Base-by-base conservation (phyloP, 2,888 invertebrate genomes). In the Cataglyphis albicans region DNA sequence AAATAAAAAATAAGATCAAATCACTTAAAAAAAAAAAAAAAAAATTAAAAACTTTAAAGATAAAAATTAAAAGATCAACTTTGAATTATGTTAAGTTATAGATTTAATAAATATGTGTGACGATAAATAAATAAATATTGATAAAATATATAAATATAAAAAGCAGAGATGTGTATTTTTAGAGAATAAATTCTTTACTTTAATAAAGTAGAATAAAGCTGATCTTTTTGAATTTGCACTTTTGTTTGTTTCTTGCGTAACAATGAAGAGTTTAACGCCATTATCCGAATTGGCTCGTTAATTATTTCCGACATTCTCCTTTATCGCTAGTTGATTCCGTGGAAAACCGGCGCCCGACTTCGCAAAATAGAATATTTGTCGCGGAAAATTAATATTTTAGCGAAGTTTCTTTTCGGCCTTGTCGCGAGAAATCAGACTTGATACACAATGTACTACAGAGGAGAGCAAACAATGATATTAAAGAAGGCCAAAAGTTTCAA, bases 351-450 rank as follows among this genome's bases (percentile, higher is more conserved):
- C 48, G 64, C 41, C 82, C 64, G 32, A 29, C 64, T 59, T n/a
- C 67, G 48, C 65, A 55, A 76, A 55, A 59, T 41, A 74, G 32
- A 35, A 83, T 82, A 83, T 89, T 82, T 87, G 84, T 85, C 76
- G 61, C 72, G 9, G 9, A 59, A 55, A 80, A 63, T 59, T 78
- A 73, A 82, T 87, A 82, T 84, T 82, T 76, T 29, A n/a, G 18
- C 29, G 7, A 76, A 76, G 81, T 86, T 83, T 65, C 75, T 59
- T 75, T 70, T 6, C 63, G 74, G 68, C n/a, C 48, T 80, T 29
- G 80, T 18, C 32, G 38, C 10, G 29, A 72, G 65, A 70, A 64
- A 78, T 78, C 78, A 48, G 18, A 21, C 21, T 59, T 72, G 73
- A 32, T 44, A 59, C 59, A 78, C 59, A 35, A 25, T 25, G n/a